Evolutionary conservation across 1,140 invertebrate genomes (phyloP).

Genomic region (Octopus bimaculoides): DNA sequence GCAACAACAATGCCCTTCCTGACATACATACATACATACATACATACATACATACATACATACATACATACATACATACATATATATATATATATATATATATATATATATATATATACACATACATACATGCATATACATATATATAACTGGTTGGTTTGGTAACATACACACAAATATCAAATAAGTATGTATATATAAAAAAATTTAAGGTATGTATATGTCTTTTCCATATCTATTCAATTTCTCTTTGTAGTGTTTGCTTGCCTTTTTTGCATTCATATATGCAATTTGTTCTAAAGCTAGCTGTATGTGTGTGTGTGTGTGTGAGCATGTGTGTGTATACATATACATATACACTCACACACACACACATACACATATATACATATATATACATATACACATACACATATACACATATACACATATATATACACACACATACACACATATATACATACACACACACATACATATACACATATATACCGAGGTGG

Average conservation of each 20-base stretch:
- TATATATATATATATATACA: not conserved
- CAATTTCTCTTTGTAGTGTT: too few species aligned
- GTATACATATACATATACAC: not conserved
- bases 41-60: not conserved
- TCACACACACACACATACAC: not conserved
- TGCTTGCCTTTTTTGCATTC: too few species aligned
- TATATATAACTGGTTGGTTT: not conserved
- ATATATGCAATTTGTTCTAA: too few species aligned
- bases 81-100: not conserved
- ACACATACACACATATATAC: not conserved
- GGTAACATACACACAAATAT: too few species aligned
- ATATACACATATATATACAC: not conserved
- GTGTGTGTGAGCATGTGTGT: not conserved
- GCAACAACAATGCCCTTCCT: too few species aligned
- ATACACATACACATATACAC: not conserved
- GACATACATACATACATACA: not conserved
- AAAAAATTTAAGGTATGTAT: too few species aligned
- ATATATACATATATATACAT: not conserved
- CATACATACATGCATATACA: not conserved
- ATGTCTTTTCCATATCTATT: too few species aligned
- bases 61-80: not conserved
- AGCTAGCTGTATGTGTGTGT: not conserved
- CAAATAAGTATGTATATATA: too few species aligned
- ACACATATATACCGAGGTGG: not conserved
- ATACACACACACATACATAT: not conserved